Conservation (phyloP, 2,797 vertebrate species). For the Eupleurogrammus muticus region DNA sequence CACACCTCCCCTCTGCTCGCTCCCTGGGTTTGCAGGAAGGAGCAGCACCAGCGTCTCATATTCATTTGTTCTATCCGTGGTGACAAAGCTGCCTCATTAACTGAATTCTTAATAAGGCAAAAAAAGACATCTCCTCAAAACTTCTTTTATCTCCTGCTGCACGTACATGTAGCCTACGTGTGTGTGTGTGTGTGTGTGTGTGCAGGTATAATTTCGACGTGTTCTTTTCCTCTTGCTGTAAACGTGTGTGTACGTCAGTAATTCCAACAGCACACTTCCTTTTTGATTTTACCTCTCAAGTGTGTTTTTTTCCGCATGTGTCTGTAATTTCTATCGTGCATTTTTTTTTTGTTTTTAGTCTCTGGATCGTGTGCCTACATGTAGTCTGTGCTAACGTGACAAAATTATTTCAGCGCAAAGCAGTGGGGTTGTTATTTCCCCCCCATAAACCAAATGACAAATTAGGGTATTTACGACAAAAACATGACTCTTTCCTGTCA, state of each 20-base stretch:
- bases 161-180: constrained; percentile 45
- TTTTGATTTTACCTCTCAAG: constrained; percentile 53
- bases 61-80: constrained; percentile 81
- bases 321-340: constrained; percentile 56
- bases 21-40: constrained; percentile 53
- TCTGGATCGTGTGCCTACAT: constrained; percentile 45
- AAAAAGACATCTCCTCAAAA: constrained; percentile 74
- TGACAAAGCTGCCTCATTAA: constrained; percentile 87
- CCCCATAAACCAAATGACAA: constrained; percentile 82
- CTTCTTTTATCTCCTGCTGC: constrained; percentile 72
- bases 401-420: constrained; percentile 67
- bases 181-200: constrained; percentile 18
- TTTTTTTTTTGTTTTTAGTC: constrained; percentile 29
- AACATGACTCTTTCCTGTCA: constrained; percentile 82
- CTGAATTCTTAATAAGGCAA: constrained; percentile 81
- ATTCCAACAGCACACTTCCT: constrained; percentile 53
- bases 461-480: constrained; percentile 82
- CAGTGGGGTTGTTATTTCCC: constrained; percentile 66
- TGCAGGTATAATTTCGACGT: constrained; percentile 47
- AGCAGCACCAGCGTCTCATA: constrained; percentile 67
- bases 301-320: constrained; percentile 58
- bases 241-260: constrained; percentile 49
- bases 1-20: constrained; percentile 57
- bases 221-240: constrained; percentile 24
- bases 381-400: constrained; percentile 37